phyloP scores from a whole-genome alignment of 1,140 invertebrate genomes.

The Vanessa atalanta region DNA sequence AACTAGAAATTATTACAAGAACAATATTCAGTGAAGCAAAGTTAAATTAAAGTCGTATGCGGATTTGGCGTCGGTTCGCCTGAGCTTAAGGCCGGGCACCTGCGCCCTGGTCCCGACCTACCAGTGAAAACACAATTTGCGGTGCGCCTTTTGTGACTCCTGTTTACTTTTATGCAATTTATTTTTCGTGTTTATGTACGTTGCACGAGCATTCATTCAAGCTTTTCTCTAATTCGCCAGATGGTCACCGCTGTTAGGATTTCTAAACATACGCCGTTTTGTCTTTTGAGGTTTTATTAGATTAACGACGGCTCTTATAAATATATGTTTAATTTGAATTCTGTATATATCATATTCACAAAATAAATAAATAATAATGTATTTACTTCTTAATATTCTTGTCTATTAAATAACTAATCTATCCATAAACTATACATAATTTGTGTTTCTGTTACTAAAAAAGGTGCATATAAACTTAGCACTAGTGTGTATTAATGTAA shows the following conservation, averaged over 20 bases:
- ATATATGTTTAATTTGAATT: neutral
- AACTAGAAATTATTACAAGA: constrained; percentile 54
- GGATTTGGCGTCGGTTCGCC: constrained; percentile 65
- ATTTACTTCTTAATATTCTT: too few species aligned
- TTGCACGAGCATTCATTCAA: constrained; percentile 44
- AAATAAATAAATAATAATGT: too few species aligned
- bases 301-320: neutral
- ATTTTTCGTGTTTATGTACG: constrained; percentile 53
- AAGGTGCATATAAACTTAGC: too few species aligned
- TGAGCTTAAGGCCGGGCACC: constrained; percentile 68
- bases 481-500: too few species aligned
- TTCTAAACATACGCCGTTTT: constrained; percentile 13
- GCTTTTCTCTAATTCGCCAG: constrained; percentile 52
- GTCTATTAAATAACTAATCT: too few species aligned
- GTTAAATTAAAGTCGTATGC: constrained; percentile 78
- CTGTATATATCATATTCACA: too few species aligned
- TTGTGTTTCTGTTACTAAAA: too few species aligned
- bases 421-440: too few species aligned
- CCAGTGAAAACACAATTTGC: constrained; percentile 71
- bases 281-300: constrained; percentile 6
- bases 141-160: constrained; percentile 61
- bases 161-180: constrained; percentile 73
- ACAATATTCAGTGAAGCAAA: constrained; percentile 69
- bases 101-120: constrained; percentile 58
- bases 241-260: constrained; percentile 27